A percentile compares a stretch with the other conserved stretches of the same genome.
These are phyloP conservation scores for Bungarus multicinctus DNA, from an alignment of 2,113 vertebrate species.

Conservation along the genomic window DNA sequence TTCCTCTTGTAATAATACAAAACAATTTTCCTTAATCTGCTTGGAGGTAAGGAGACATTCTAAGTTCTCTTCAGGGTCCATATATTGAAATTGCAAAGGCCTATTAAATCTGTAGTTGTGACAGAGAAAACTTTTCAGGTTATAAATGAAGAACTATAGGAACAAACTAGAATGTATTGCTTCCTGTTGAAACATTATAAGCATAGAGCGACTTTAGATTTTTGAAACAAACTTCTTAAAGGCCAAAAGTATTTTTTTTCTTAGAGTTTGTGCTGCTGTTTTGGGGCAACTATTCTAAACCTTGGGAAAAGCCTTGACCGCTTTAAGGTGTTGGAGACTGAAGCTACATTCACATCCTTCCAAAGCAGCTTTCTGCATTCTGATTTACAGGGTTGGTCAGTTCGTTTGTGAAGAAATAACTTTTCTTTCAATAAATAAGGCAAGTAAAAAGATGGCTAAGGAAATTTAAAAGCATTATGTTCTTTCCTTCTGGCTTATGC, in stretches of 20 bases:
- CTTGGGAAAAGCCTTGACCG: background rate
- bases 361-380: background rate
- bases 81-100: background rate
- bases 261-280: background rate
- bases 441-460: slow-evolving; percentile 37
- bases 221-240: background rate
- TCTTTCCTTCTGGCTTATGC: slow-evolving; percentile 11
- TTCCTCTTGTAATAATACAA: background rate
- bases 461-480: background rate
- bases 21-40: background rate
- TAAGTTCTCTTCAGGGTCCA: background rate
- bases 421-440: slow-evolving; percentile 40
- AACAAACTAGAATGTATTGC: background rate
- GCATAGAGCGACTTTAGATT: background rate
- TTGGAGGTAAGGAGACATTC: no score
- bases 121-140: background rate
- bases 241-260: background rate
- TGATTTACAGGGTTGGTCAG: background rate
- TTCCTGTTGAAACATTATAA: slow-evolving; percentile 18
- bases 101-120: background rate
- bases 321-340: background rate
- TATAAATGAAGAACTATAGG: accelerated
- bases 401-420: slow-evolving; percentile 32
- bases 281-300: background rate
- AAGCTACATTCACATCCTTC: background rate